Base-by-base conservation (phyloP, 1,140 invertebrate species). In the Cheumatopsyche charites region DNA sequence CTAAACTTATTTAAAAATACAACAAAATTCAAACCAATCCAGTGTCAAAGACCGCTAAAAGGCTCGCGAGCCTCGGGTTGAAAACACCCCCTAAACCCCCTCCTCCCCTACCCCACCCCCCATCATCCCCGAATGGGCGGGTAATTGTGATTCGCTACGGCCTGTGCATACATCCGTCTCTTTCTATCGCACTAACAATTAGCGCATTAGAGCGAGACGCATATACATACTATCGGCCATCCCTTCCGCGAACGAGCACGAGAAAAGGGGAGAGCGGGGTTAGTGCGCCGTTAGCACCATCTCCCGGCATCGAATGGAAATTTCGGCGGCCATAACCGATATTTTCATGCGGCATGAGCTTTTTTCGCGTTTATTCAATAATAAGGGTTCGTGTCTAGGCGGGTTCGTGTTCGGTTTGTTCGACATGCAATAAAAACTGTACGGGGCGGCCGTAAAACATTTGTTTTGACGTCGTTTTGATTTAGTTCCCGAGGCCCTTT, bases 381-480 rank as follows among this genome's bases (percentile, higher is more conserved):
- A 19, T 55, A 5, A 11, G 19, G 6, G 11, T 17, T 15, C 49
- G 19, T 58, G 55, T n/a, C 13, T 17, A 42, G 41, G 63, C 63
- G 17, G 15, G 63, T 25, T 66, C 41, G 36, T 47, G 13, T 21
- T 26, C 19, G 49, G 47, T 55, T 68, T 58, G 23, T 25, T 52
- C 61, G 62, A 71, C 70, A 63, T 47, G 70, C 70, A 25, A 71
- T 71, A 71, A 71, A 71, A 71, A 49, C 58, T 61, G 42, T 70
- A 29, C 52, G 9, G 36, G 36, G 25, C 47, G 67, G 43, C 43
- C 29, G 29, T 71, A 71, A 71, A 71, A 71, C 70, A 71, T 71
- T 63, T 71, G 70, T 71, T 71, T 63, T 71, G 70, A 71, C 70
- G 25, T 71, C 45, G 26, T 65, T 65, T 52, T 71, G 70, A 71